Conservation (phyloP, 2,888 invertebrate species). For the Nemoura dubitans region DNA sequence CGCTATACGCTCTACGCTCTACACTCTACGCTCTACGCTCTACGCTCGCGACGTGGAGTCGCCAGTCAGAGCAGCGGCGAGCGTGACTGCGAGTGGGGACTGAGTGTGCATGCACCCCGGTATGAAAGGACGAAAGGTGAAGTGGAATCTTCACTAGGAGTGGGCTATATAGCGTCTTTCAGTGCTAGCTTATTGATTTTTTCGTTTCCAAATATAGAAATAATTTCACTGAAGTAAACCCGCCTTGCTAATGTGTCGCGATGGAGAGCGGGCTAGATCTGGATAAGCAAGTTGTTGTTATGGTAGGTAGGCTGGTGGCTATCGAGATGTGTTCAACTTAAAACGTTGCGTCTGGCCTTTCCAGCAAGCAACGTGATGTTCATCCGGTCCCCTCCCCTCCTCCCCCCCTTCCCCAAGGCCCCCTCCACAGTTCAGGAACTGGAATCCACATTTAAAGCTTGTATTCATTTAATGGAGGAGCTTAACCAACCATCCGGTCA, state of each 20-base stretch:
- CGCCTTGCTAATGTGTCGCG: not conserved
- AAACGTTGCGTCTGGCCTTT: not conserved
- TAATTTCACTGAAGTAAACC: not conserved
- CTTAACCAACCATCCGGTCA: not conserved
- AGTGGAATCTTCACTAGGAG: constrained; percentile 4
- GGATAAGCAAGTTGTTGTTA: not conserved
- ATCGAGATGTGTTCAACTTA: not conserved
- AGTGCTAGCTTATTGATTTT: not conserved
- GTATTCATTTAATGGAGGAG: constrained; percentile 3
- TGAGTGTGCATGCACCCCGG: not conserved
- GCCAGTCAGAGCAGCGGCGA: not conserved
- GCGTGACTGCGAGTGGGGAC: not conserved
- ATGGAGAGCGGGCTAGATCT: not conserved
- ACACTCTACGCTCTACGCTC: not conserved
- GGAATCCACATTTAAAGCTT: constrained; percentile 7
- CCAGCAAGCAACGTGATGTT: not conserved
- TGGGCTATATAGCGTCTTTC: constrained; percentile 4
- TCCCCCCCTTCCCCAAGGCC: no score
- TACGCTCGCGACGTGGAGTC: not conserved
- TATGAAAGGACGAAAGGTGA: not conserved
- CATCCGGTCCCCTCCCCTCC: not conserved
- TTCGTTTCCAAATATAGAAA: constrained; percentile 7
- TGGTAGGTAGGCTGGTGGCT: not conserved
- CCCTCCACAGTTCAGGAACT: not conserved
- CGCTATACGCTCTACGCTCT: not conserved